Base-by-base conservation (phyloP, 2,113 vertebrate genomes). In the Aspiorhynchus laticeps region DNA sequence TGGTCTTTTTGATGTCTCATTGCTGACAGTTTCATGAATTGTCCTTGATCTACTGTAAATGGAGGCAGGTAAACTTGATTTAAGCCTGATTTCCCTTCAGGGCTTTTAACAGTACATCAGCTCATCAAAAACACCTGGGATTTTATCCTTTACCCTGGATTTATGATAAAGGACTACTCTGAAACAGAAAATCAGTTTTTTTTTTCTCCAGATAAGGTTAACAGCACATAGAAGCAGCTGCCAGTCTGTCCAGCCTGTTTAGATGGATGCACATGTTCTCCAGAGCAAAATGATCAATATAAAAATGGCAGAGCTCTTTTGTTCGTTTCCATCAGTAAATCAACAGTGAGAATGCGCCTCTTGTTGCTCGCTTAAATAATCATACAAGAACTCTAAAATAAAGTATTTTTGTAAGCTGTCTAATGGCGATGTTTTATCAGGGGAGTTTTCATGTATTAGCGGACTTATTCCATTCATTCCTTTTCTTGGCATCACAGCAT, bases 361-460 rank as follows among this genome's bases (percentile, higher is more conserved):
- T 73, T 5, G 36, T 33, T 67, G 61, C 69, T 78, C 26, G 48
- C 28, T 67, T 19, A 33, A 87, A 73, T 87, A 84, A 87, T 69
- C 80, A 85, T 19, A 79, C 76, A 76, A 53, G 74, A 51, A 48
- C 8, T 82, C 79, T 36, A 74, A 87, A 77, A 83, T 56, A 85
- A 85, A 69, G 59, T 73, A 11, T 87, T 81, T 65, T 48, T 80
- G 65, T 77, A 33, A 85, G 74, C 80, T 15, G 28, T 89, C 84
- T 89, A 76, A 85, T 83, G 79, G 38, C 12, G 2, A 46, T 63
- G 79, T 85, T 87, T 83, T 83, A 89, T 87, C 86, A 87, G 69
- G 79, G 86, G 86, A 89, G 31, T 87, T 87, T 89, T 84, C 38
- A 76, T 59, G 63, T 87, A 80, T 89, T 86, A 88, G 61, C 41